A percentile compares a stretch with the other conserved stretches of the same genome.
These are phyloP conservation scores for Drosophila ustulata DNA, from an alignment of 2,888 invertebrate species.

Conservation along the genomic window DNA sequence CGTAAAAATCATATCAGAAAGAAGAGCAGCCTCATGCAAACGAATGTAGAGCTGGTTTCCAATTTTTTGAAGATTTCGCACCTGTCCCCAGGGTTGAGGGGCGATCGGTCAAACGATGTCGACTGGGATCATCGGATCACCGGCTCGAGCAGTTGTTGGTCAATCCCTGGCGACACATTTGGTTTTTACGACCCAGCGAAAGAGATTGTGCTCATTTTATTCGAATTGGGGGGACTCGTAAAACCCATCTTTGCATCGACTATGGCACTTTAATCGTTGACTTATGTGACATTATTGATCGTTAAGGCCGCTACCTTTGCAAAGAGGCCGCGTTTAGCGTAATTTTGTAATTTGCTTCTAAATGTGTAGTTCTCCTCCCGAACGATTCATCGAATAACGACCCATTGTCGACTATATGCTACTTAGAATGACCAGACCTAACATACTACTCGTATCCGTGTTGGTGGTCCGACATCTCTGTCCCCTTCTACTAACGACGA, in stretches of 20 bases:
- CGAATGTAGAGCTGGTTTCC: slow-evolving; percentile 54
- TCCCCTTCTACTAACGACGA: neutral
- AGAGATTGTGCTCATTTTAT: slow-evolving; percentile 25
- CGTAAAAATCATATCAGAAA: slow-evolving; percentile 70
- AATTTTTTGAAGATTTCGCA: slow-evolving; percentile 60
- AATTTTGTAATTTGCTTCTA: slow-evolving; percentile 76
- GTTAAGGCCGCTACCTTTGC: slow-evolving; percentile 65
- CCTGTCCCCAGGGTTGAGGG: slow-evolving; percentile 47
- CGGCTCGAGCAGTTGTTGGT: slow-evolving; percentile 17
- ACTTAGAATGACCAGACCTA: slow-evolving; percentile 64
- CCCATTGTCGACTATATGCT: slow-evolving; percentile 51
- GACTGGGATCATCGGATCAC: slow-evolving; percentile 23
- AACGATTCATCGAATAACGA: slow-evolving; percentile 8
- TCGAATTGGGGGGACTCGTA: slow-evolving; percentile 30
- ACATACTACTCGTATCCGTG: slow-evolving; percentile 35
- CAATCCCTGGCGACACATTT: slow-evolving; percentile 36
- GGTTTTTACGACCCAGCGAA: slow-evolving; percentile 47
- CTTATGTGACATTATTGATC: slow-evolving; percentile 80
- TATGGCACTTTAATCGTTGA: slow-evolving; percentile 70
- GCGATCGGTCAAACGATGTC: slow-evolving; percentile 43
- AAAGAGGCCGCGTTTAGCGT: slow-evolving; percentile 65
- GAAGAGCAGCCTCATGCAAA: slow-evolving; percentile 34
- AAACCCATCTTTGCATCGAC: slow-evolving; percentile 55
- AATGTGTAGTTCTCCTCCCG: slow-evolving; percentile 24
- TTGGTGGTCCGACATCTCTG: slow-evolving; percentile 63